Conservation (phyloP, 1,140 invertebrate species). For the Agrilus planipennis region DNA sequence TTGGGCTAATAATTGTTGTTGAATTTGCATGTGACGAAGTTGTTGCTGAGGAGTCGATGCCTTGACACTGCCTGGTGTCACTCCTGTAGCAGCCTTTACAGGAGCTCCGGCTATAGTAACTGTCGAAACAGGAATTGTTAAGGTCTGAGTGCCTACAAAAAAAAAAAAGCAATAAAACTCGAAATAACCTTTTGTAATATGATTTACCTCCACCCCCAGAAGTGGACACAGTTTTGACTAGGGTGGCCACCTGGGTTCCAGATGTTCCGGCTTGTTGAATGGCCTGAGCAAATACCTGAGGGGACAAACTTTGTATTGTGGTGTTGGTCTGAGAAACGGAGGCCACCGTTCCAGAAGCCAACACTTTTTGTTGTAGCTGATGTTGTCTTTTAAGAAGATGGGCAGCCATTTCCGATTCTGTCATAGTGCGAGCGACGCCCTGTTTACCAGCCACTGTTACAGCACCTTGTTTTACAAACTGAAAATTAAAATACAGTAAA, state of each 20-base stretch:
- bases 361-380: conserved; percentile 41
- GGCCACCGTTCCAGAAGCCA: conserved; percentile 31
- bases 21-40: conserved; percentile 54
- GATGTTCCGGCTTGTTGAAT: conserved; percentile 37
- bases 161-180: neutral
- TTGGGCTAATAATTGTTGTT: conserved; percentile 51
- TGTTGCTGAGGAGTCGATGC: conserved; percentile 50
- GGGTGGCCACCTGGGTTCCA: conserved; percentile 38
- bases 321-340: conserved; percentile 21
- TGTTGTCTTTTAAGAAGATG: conserved; percentile 55
- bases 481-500: too few relatives aligned
- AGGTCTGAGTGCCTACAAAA: conserved; percentile 35
- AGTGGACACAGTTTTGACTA: conserved; percentile 46
- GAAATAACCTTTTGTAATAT: too few relatives aligned
- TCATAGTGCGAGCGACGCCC: conserved; percentile 42
- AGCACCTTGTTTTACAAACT: conserved; percentile 23
- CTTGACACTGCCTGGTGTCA: conserved; percentile 33
- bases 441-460: conserved; percentile 30
- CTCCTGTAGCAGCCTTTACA: conserved; percentile 34
- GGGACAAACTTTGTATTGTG: conserved; percentile 35
- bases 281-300: conserved; percentile 46
- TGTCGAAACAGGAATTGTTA: conserved; percentile 35
- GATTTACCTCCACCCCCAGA: conserved; percentile 32
- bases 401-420: conserved; percentile 58
- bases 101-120: conserved; percentile 32